Evolutionary conservation across 2,888 invertebrate species (phyloP).

Genomic region (Drosophila cognata): DNA sequence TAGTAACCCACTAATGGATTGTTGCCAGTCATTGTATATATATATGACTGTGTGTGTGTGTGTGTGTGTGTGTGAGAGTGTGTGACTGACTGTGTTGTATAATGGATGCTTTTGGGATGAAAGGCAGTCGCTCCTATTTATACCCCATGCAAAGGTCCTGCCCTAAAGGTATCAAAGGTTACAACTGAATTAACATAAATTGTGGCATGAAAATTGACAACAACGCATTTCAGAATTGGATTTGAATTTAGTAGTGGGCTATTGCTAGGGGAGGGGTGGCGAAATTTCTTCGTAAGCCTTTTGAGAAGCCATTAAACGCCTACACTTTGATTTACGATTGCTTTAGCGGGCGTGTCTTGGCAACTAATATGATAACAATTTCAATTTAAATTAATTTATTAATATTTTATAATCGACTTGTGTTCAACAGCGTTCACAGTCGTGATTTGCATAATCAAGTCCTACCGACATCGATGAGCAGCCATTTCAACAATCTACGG

Average conservation of each 20-base stretch:
- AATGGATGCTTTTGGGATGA: slow-evolving; percentile 47
- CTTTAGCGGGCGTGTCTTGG: background rate
- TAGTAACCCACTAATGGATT: slow-evolving; percentile 75
- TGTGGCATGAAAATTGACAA: slow-evolving; percentile 68
- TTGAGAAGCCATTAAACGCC: slow-evolving; percentile 34
- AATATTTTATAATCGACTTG: slow-evolving; percentile 77
- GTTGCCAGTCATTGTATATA: slow-evolving; percentile 49
- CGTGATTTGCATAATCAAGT: slow-evolving; percentile 74
- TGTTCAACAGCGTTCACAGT: slow-evolving; percentile 10
- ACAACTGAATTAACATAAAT: slow-evolving; percentile 74
- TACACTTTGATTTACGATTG: slow-evolving; percentile 31
- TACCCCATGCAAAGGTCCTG: background rate
- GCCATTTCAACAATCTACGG: slow-evolving; percentile 33
- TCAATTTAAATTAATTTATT: slow-evolving; percentile 71
- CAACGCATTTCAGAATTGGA: slow-evolving; percentile 41
- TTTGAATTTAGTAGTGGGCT: slow-evolving; percentile 1
- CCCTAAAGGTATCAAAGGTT: slow-evolving; percentile 52
- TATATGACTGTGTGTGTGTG: background rate
- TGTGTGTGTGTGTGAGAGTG: slow-evolving; percentile 10
- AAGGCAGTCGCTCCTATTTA: slow-evolving; percentile 6
- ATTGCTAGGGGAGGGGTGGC: background rate
- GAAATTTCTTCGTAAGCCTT: slow-evolving; percentile 12
- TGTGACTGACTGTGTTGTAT: slow-evolving; percentile 9
- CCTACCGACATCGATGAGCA: slow-evolving; percentile 42
- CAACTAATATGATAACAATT: slow-evolving; percentile 44